Percentiles rank a stretch among this genome's conserved stretches.
These are phyloP conservation scores for Muscidifurax raptorellus DNA, from an alignment of 1,140 invertebrate genomes.

Conservation along the genomic window DNA sequence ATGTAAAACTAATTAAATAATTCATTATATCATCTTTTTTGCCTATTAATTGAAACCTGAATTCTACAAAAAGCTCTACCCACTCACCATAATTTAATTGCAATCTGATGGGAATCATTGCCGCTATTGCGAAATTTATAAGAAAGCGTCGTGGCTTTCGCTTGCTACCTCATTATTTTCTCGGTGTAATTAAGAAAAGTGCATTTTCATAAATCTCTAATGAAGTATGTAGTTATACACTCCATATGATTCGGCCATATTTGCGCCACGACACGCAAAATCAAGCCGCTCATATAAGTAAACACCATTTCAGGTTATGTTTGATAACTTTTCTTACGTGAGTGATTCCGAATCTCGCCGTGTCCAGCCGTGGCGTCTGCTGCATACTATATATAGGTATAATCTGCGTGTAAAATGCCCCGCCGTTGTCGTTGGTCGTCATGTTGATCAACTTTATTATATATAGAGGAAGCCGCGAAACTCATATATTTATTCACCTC, in stretches of 20 bases:
- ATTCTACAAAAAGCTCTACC: neutral
- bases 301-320: no score
- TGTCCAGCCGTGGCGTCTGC: no score
- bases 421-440: no score
- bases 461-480: no score
- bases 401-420: no score
- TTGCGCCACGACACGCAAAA: slow-evolving; percentile 45
- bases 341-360: no score
- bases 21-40: neutral
- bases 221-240: neutral
- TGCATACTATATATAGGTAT: no score
- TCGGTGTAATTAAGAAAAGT: neutral
- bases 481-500: no score
- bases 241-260: slow-evolving; percentile 22
- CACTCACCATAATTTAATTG: neutral
- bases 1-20: neutral
- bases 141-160: no score
- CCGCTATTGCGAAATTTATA: neutral
- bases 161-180: neutral
- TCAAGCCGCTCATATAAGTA: neutral
- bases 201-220: slow-evolving; percentile 4
- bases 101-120: neutral
- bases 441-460: no score
- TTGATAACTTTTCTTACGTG: no score
- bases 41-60: neutral